Percentiles rank a stretch among this genome's conserved stretches.
phyloP scores from a whole-genome alignment of 2,113 vertebrate genomes.

The Nyctereutes procyonoides region DNA sequence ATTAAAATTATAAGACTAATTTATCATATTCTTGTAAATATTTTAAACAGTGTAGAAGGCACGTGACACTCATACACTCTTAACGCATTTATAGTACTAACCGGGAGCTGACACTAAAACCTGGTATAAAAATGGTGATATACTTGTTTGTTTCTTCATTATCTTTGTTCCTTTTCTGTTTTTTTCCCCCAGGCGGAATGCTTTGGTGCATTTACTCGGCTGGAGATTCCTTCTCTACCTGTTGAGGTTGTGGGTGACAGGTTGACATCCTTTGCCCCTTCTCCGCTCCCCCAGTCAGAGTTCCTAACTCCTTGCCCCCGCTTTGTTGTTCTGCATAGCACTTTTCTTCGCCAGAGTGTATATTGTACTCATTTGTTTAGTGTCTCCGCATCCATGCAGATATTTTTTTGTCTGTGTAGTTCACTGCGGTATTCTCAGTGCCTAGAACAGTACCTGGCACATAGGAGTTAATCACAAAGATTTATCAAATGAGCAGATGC shows the following conservation, averaged over 20 bases:
- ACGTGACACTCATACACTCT: background rate
- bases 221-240: background rate
- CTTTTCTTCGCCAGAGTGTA: background rate
- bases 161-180: background rate
- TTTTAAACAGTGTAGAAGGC: constrained; percentile 60
- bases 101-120: constrained; percentile 17
- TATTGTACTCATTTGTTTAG: background rate
- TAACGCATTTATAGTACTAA: background rate
- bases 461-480: background rate
- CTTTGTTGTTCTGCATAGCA: background rate
- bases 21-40: constrained; percentile 43
- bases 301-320: background rate
- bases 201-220: background rate
- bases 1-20: constrained; percentile 49
- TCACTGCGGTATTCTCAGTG: background rate
- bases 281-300: background rate
- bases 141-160: background rate
- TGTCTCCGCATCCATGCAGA: background rate
- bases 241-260: background rate
- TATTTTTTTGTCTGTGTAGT: background rate
- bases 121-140: background rate
- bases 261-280: background rate
- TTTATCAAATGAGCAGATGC: background rate
- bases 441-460: background rate
- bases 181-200: background rate